Base-by-base conservation (phyloP, 1,140 invertebrate genomes). In the Bombyx mandarina region DNA sequence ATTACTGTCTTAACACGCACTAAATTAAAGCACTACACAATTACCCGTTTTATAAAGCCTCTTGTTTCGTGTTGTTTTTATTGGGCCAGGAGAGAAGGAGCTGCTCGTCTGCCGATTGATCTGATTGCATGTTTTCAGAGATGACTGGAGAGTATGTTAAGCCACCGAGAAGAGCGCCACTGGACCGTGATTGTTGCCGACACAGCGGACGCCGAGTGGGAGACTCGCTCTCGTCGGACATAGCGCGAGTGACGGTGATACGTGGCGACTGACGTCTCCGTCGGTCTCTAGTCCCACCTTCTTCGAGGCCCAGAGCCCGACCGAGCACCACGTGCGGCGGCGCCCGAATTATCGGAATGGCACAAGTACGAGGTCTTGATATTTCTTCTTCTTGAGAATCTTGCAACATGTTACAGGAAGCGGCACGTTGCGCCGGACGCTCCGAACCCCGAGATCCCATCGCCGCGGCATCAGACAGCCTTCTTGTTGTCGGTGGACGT, bases 241-340 rank as follows among this genome's bases (percentile, higher is more conserved):
- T 91, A 2, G 93, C 92, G 60, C 92, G 77, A 2, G 93, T 93
- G 53, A 94, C 93, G 1, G 93, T 88, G 35, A 93, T 93, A 52
- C 90, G 88, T 9, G 92, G 93, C 10, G 92, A 93, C 52, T 89
- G 87, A 61, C 88, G 89, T 77, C 66, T 88, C 79, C 71, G 82
- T 52, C 68, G 79, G 54, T 69, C 81, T 62, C 63, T 77, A 52
- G 59, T 67, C 45, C 62, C 70, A 54, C 64, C 62, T 46, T 79
- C 77, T 67, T 89, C 88, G 1, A 88, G 65, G 0, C 89, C 88
- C 5, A 91, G 83, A 8, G 90, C 85, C 60, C 88, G 83, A 54
- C 90, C 90, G 6, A 91, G 71, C 7, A 91, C 84, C 8, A 89
- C 76, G 58, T 89, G 88, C 0, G 90, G 84, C 35, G 86, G 88